Base-by-base conservation (phyloP, 2,888 invertebrate genomes). In the Cryptocephalus moraei region DNA sequence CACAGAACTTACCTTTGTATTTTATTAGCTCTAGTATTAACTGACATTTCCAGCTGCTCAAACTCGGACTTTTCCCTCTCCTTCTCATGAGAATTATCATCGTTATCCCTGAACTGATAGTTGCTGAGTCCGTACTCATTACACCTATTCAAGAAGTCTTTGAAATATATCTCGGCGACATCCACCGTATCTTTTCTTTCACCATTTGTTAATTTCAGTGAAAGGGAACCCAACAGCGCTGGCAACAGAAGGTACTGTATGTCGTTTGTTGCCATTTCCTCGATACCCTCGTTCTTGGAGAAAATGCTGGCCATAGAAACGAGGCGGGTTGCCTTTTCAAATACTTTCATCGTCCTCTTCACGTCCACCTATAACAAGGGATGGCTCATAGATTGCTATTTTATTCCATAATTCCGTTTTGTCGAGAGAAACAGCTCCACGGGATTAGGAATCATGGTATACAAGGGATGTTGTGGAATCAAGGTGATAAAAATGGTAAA, bases 201-300 rank as follows among this genome's bases (percentile, higher is more conserved):
- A 39, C 80, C 79, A 0, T 61, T 56, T 34, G 70, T 71, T n/a
- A 87, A 65, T 70, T 90, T 91, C 39, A 85, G 72, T 8, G 78
- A 81, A 6, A 93, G 56, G 9, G 81, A 80, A 0, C 90, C 94
- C 9, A 95, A 75, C 42, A 92, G 72, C 8, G 85, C 91, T 0
- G 95, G 94, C 36, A 95, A 66, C 31, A 94, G 70, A 48, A 95
- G 73, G 62, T 88, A 94, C 67, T 86, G 88, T 11, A 95, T 66
- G 58, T 90, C 82, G 56, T 82, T 84, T 0, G 92, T 91, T 0
- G 90, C 75, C 9, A 95, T 73, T 73, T 95, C 95, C 39, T 91
- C 90, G 12, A 91, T 72, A 41, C 75, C 75, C 73, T 95, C 95
- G 65, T 95, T 95, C 40, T 72, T 70, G 62, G 92, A 92, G 65